Evolutionary conservation across 2,888 invertebrate species (phyloP), one percentile per base, ranked within the genome.

Genomic region (Dichetophora obliterata): DNA sequence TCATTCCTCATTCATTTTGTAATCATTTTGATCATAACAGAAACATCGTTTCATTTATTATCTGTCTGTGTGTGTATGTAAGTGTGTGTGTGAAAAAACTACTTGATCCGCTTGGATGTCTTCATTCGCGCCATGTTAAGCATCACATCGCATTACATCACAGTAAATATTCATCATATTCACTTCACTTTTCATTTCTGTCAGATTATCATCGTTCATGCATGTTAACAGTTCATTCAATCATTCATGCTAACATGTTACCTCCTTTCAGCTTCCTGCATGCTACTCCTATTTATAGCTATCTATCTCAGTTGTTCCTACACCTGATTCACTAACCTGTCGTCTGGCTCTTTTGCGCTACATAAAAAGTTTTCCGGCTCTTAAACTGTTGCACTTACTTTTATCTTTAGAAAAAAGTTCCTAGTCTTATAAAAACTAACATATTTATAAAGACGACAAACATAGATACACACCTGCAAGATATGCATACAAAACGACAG

Each of bases 141-240:
- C 19, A 54, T 54, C 54, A 19, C 54, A n/a, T 54, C 54, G 54
- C 19, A 54, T 22, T 54, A 24, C 19, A 37, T 27, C 31, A n/a
- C 50, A 34, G 57, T 43, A 59, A 68, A 43, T 68, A 68, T 68
- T 43, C 68, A 68, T 48, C 68, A 59, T 22, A 71, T 59, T 59
- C 34, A 31, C 37, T 27, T 59, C 14, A 59, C 16, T 22, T 43
- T 59, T 59, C 43, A 14, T 59, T 22, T 37, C 43, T 37, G 31
- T 71, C 54, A 24, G 54, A 31, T 71, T 71, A 54, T 71, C 52
- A 70, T 43, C 54, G 31, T 71, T 22, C 69, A 54, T 59, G 59
- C 59, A 37, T 59, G 43, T 71, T 59, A 54, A 54, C 59, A 31
- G 59, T 43, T 52, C 37, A 71, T 37, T 71, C 54, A 22, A 54